Percentiles rank a stretch among this genome's conserved stretches.
Conservation (phyloP, 2,888 invertebrate genomes). For the Acleris laterana region DNA sequence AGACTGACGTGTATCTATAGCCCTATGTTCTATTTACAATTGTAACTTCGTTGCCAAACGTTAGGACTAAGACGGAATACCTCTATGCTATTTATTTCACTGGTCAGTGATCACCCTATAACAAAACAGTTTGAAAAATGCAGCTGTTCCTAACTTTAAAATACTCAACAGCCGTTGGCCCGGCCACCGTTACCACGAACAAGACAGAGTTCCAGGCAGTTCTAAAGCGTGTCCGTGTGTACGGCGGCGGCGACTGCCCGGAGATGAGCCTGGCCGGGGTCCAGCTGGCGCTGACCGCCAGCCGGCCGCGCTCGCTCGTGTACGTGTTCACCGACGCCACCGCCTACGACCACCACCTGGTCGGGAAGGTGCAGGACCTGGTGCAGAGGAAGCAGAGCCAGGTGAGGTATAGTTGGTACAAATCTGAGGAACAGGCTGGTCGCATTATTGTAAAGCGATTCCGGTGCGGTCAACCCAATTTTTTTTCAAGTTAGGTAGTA, state of each 20-base stretch:
- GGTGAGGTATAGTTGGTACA: slow-evolving; percentile 60
- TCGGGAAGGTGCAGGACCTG: slow-evolving; percentile 86
- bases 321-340: slow-evolving; percentile 92
- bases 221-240: slow-evolving; percentile 82
- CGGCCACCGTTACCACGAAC: slow-evolving; percentile 86
- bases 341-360: slow-evolving; percentile 86
- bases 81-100: too few relatives aligned
- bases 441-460: background rate
- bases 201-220: slow-evolving; percentile 84
- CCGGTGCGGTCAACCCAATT: too few relatives aligned
- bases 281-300: slow-evolving; percentile 85
- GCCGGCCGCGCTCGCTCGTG: slow-evolving; percentile 87
- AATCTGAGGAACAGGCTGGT: background rate
- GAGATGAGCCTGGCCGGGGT: slow-evolving; percentile 89
- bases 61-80: too few relatives aligned
- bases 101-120: too few relatives aligned
- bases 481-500: too few relatives aligned
- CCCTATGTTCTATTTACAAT: too few relatives aligned
- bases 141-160: background rate
- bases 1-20: too few relatives aligned
- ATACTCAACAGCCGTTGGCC: slow-evolving; percentile 82
- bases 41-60: too few relatives aligned
- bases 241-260: slow-evolving; percentile 90
- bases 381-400: slow-evolving; percentile 90
- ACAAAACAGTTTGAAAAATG: too few relatives aligned